Percentiles rank a stretch among this genome's conserved stretches.
These are phyloP conservation scores for Xestia sexstrigata DNA, from an alignment of 2,888 invertebrate species.

Conservation along the genomic window DNA sequence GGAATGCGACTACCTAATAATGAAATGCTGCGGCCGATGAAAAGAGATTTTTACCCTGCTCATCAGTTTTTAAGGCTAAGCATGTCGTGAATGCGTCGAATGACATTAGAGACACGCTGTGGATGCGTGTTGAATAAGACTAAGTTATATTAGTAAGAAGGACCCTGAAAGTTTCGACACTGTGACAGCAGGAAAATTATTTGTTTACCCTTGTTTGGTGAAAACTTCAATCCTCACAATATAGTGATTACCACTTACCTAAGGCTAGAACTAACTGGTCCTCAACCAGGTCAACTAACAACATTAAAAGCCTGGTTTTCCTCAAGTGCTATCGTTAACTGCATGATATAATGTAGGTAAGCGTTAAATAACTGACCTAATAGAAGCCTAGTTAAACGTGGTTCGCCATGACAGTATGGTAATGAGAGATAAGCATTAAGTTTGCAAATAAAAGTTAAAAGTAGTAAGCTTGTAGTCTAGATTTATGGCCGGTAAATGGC, in stretches of 20 bases:
- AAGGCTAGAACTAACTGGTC: slow-evolving; percentile 28
- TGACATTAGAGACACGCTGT: too few species aligned
- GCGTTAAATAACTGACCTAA: slow-evolving; percentile 45
- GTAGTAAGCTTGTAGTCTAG: not conserved
- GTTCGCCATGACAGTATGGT: slow-evolving; percentile 32
- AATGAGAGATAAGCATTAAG: slow-evolving; percentile 20
- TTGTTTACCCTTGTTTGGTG: not conserved
- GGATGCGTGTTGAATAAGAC: too few species aligned
- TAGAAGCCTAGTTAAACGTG: slow-evolving; percentile 29
- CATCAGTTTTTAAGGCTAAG: too few species aligned
- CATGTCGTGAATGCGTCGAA: too few species aligned
- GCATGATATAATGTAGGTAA: slow-evolving; percentile 22
- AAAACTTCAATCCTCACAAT: not conserved
- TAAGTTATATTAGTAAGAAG: too few species aligned
- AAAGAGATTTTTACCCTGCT: too few species aligned
- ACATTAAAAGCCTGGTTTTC: slow-evolving; percentile 43
- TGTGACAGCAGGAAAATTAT: not conserved
- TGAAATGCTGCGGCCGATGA: too few species aligned
- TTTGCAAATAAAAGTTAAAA: slow-evolving; percentile 20
- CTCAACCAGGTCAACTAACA: slow-evolving; percentile 47
- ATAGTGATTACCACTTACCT: slow-evolving; percentile 1
- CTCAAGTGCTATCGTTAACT: slow-evolving; percentile 39
- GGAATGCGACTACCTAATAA: too few species aligned
- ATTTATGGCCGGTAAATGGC: not conserved
- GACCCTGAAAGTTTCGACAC: not conserved